These are phyloP conservation scores for Aphaenogaster rudis DNA, from an alignment of 1,140 invertebrate genomes.

Conservation along the genomic window DNA sequence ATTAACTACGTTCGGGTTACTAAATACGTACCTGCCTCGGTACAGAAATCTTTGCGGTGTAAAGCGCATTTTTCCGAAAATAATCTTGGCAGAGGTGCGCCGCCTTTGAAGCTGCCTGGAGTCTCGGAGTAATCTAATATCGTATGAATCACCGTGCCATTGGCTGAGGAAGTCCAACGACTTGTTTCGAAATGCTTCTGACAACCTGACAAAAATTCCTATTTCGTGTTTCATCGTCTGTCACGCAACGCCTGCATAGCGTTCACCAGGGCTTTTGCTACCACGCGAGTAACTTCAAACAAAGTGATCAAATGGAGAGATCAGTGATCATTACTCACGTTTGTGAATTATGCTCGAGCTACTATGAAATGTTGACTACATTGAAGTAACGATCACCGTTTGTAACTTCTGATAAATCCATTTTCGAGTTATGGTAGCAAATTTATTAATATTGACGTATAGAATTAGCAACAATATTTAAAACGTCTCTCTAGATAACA, in stretches of 20 bases:
- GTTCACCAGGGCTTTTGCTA: constrained; percentile 29
- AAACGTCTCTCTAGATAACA: background rate
- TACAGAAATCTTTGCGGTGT: constrained; percentile 73
- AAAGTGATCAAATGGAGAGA: constrained; percentile 58
- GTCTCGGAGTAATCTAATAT: constrained; percentile 69
- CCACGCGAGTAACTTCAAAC: constrained; percentile 49
- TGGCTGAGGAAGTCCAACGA: constrained; percentile 51
- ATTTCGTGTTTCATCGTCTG: constrained; percentile 51
- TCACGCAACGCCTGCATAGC: constrained; percentile 38
- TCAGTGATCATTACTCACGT: constrained; percentile 50
- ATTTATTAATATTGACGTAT: background rate
- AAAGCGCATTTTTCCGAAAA: constrained; percentile 77
- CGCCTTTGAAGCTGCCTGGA: constrained; percentile 68
- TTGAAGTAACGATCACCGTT: background rate
- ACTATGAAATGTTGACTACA: constrained; percentile 1
- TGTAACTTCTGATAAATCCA: background rate
- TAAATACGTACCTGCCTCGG: constrained; percentile 72
- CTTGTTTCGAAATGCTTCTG: constrained; percentile 60
- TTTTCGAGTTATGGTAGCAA: background rate
- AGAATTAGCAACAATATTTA: constrained; percentile 28
- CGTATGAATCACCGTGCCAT: constrained; percentile 63
- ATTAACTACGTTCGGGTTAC: constrained; percentile 76
- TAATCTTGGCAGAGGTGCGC: constrained; percentile 73
- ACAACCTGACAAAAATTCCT: constrained; percentile 61
- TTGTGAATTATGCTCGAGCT: background rate